Evolutionary conservation across 2,888 invertebrate species (phyloP).

Genomic region (Macrophya annulata): DNA sequence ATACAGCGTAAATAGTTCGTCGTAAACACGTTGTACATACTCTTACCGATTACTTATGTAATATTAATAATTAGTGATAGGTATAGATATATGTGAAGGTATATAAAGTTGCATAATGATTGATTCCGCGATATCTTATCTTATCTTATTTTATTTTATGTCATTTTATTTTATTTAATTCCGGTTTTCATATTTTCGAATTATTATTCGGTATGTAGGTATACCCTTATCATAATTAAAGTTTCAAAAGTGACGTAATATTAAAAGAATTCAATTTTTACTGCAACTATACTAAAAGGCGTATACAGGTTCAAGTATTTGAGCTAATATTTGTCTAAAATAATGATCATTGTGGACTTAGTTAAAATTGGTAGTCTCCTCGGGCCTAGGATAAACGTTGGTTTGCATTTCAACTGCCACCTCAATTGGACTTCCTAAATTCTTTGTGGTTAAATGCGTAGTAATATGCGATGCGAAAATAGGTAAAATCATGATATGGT

Average conservation of each 20-base stretch:
- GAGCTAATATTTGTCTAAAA: neutral
- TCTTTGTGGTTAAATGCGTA: neutral
- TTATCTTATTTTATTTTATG: neutral
- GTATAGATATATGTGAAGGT: neutral
- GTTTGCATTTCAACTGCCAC: neutral
- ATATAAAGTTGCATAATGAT: neutral
- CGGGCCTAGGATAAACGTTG: neutral
- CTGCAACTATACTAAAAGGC: neutral
- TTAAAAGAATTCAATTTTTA: neutral
- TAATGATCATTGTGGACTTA: neutral
- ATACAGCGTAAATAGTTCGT: neutral
- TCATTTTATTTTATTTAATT: neutral
- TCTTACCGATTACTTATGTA: neutral
- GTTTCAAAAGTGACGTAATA: neutral
- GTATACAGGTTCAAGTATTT: neutral
- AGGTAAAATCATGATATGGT: neutral
- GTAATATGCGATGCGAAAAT: neutral
- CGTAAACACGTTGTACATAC: neutral
- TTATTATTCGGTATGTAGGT: neutral
- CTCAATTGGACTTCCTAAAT: neutral
- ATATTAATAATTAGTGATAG: neutral
- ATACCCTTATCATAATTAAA: neutral
- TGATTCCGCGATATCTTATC: neutral
- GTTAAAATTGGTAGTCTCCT: neutral
- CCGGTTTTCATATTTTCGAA: neutral